Evolutionary conservation across 2,888 invertebrate species (phyloP), one percentile per base, ranked within the genome.

Genomic region (Drosophila hamatofila): DNA sequence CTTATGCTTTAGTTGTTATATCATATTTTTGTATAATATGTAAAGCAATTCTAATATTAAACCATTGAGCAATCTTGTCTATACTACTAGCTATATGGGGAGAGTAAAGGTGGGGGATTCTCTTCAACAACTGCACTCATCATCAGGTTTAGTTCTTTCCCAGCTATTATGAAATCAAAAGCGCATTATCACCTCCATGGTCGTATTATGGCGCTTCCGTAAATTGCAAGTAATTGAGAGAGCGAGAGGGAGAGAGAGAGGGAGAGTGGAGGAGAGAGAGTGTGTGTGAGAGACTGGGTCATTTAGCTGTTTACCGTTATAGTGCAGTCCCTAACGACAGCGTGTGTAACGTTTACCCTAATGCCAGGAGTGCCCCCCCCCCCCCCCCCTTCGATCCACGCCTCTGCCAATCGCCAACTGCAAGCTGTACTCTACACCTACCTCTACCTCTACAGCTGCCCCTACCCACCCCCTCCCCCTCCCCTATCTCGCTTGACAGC

Each of bases 221-320:
- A n/a, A 30, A 48, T 18, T n/a, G 63, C 7, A 51, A 12, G 18
- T 2, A 14, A 12, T 44, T 52, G 30, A 11, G 4, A 18, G 6
- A 2, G n/a, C 2, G 18, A 14, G 18, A 27, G 27, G 0, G 23
- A 3, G 23, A 3, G 18, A 2, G 27, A 14, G 25, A 3, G 11
- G 2, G 37, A 3, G 4, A 0, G 18, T 6, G 35, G 39, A 3
- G 0, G 27, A 6, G 18, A 0, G 35, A 11, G 23, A 3, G 12
- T 0, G 6, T 1, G n/a, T 9, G 11, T 21, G 21, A 25, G 23
- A 4, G 27, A 14, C 30, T 75, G 61, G 80, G 61, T 62, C 65
- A 60, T 33, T 60, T 79, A 44, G 58, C 70, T 60, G 76, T 80
- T 77, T 70, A 62, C 56, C 65, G 76, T 65, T 62, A 65, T 54